Evolutionary conservation across 2,113 vertebrate species (phyloP).

Genomic region (Aphyosemion australe): DNA sequence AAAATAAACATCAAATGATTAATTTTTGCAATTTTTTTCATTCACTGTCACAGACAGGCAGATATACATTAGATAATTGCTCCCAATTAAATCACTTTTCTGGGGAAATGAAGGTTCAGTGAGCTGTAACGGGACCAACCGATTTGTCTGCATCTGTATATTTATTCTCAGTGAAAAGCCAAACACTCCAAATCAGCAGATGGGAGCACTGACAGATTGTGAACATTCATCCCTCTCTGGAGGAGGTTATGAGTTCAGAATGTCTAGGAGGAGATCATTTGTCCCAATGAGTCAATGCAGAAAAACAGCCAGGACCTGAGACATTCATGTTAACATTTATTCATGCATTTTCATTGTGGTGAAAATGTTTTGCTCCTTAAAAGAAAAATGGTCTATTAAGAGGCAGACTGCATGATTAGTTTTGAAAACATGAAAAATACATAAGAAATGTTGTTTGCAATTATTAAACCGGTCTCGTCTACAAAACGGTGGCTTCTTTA

Average conservation of each 20-base stretch:
- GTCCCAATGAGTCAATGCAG: slow-evolving; percentile 4
- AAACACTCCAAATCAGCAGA: neutral
- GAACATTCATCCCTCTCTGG: neutral
- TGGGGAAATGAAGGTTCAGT: no score
- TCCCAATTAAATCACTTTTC: no score
- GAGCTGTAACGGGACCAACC: no score
- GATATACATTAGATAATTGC: no score
- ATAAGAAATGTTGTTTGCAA: neutral
- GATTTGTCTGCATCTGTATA: no score
- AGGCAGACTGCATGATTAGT: neutral
- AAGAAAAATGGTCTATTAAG: no score
- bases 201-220: neutral
- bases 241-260: slow-evolving; percentile 17
- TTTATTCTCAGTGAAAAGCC: neutral
- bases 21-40: no score
- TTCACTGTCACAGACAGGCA: no score
- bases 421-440: neutral
- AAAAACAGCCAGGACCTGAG: neutral
- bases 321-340: slow-evolving; percentile 13
- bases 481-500: neutral
- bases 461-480: slow-evolving; percentile 1
- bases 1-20: no score
- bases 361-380: slow-evolving; percentile 8
- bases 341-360: slow-evolving; percentile 3
- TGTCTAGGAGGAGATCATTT: neutral